Base-by-base conservation (phyloP, 2,888 invertebrate genomes). In the Bursaphelenchus okinawaensis region DNA sequence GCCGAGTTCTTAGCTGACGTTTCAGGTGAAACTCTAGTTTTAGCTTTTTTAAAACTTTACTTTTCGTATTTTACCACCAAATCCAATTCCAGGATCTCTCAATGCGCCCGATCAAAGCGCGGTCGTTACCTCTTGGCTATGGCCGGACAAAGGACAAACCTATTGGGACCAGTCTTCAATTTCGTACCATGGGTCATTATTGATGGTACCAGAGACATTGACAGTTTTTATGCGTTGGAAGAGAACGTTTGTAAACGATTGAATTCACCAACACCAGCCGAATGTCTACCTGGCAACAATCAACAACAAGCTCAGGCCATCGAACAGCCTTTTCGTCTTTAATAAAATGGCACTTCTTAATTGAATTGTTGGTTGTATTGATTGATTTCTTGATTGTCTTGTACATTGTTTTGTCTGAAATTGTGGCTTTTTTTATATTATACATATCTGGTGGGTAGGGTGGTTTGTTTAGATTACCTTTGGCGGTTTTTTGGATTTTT, bases 111-210 rank as follows among this genome's bases (percentile, higher is more conserved):
- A 0, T 72, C 74, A 1, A 57, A 68, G 16, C 72, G 75, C n/a
- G 81, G 81, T 6, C 72, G 81, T 16, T 72, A 70, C 24, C 69
- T 81, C 29, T 71, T 78, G 19, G 81, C 80, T 16, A 67, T 76
- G 16, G 70, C 80, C 29, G 82, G 82, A 4, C 68, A 75, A 20
- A 54, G 62, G 51, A 75, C 75, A 1, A 68, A 65, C 26, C 52
- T 56, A 4, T 63, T 76, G 8, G 58, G 64, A 22, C 75, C 77
- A 8, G 62, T 70, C n/a, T 67, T 82, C 55, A 74, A 71, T 65
- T 82, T 82, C 66, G 78, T 82, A 29, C 82, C 82, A 7, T 82
- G 82, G 82, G 77, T 82, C 23, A 66, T 79, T 57, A 68, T 82
- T 40, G 69, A 82, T 59, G 82, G 82, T 19, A 63, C 66, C 26